Evolutionary conservation across 2,797 vertebrate species (phyloP).

Genomic region (Sarcophilus harrisii): DNA sequence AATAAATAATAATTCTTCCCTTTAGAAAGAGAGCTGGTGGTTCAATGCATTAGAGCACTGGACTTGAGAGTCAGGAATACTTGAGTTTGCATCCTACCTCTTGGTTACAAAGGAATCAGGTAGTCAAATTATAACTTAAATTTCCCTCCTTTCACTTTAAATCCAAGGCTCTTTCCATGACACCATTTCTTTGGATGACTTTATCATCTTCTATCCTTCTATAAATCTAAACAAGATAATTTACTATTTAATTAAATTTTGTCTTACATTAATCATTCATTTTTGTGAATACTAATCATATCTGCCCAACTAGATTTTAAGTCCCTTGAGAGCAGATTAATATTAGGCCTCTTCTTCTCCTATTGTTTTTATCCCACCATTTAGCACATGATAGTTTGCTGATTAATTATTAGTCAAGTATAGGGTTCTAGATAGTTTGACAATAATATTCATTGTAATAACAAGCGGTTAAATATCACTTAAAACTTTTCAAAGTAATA

Average conservation of each 20-base stretch:
- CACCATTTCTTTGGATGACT: not conserved
- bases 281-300: not conserved
- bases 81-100: not conserved
- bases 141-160: not conserved
- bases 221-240: not conserved
- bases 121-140: not conserved
- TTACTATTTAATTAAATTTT: not conserved
- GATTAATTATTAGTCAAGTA: not conserved
- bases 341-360: not conserved
- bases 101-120: not conserved
- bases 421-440: not conserved
- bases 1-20: not conserved
- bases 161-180: not conserved
- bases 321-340: not conserved
- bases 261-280: not conserved
- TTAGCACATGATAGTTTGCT: not conserved
- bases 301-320: not conserved
- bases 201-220: not conserved
- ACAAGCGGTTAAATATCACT: not conserved
- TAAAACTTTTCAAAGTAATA: not conserved
- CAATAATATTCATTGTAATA: not conserved
- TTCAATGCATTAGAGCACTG: not conserved
- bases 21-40: not conserved
- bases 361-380: not conserved
- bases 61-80: not conserved